phyloP scores from a whole-genome alignment of 2,113 vertebrate genomes.

The Bagarius yarrelli region DNA sequence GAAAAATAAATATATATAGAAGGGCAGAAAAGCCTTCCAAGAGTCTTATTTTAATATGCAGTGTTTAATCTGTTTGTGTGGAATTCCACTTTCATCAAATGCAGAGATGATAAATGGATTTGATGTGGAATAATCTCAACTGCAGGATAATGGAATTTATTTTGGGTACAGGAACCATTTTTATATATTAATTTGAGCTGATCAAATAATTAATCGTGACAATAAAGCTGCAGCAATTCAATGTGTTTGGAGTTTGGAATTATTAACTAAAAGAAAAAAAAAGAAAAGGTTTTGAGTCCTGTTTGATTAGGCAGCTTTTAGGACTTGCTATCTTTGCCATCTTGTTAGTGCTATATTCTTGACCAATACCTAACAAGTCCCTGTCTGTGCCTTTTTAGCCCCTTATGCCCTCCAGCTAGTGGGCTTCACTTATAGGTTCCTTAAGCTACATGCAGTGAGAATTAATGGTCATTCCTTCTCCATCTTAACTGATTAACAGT shows the following conservation, averaged over 20 bases:
- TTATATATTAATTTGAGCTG: background rate
- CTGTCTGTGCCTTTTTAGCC: background rate
- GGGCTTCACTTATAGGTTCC: background rate
- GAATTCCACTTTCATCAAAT: background rate
- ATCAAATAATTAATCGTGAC: background rate
- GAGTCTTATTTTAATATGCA: background rate
- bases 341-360: background rate
- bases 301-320: no score
- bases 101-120: background rate
- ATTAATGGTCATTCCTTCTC: background rate
- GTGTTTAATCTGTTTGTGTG: background rate
- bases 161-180: background rate
- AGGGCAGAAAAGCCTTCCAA: background rate
- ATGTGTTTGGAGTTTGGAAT: background rate
- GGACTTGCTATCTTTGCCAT: no score
- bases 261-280: background rate
- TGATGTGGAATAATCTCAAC: background rate
- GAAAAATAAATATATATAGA: background rate
- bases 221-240: background rate
- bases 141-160: background rate
- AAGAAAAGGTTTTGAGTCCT: background rate
- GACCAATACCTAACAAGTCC: background rate
- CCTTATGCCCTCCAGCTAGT: background rate
- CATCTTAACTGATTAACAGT: no score
- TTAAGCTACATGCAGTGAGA: background rate